A percentile compares a stretch with the other conserved stretches of the same genome.
These are phyloP conservation scores for Blastobasis adustella DNA, from an alignment of 2,888 invertebrate species.

Conservation along the genomic window DNA sequence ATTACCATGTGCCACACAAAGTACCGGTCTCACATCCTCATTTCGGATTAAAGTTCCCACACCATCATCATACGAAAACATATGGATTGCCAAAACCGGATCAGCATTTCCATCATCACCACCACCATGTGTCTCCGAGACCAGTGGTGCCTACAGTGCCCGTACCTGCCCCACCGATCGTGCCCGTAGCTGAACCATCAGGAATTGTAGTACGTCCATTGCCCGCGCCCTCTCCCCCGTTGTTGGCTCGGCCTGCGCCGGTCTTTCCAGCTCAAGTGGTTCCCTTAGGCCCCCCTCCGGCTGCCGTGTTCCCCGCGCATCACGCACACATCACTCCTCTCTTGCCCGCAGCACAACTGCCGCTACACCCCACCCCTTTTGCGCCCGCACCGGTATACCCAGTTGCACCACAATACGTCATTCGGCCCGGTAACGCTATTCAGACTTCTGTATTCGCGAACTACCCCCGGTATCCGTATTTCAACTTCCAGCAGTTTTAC, in stretches of 20 bases:
- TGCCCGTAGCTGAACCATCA: slow-evolving; percentile 36
- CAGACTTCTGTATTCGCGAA: slow-evolving; percentile 63
- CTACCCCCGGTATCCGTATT: slow-evolving; percentile 57
- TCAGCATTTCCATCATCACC: slow-evolving; percentile 61
- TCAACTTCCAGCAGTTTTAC: slow-evolving; percentile 43
- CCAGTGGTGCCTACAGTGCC: slow-evolving; percentile 40
- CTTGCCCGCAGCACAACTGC: slow-evolving; percentile 33
- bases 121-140: slow-evolving; percentile 53
- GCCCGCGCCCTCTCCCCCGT: slow-evolving; percentile 26
- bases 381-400: slow-evolving; percentile 24
- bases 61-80: slow-evolving; percentile 31
- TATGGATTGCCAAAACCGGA: slow-evolving; percentile 42
- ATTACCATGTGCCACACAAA: slow-evolving; percentile 48
- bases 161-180: slow-evolving; percentile 27
- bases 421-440: slow-evolving; percentile 60
- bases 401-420: slow-evolving; percentile 38
- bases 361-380: slow-evolving; percentile 33
- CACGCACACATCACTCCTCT: slow-evolving; percentile 40
- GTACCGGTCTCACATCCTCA: slow-evolving; percentile 52
- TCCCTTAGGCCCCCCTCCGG: slow-evolving; percentile 26
- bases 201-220: slow-evolving; percentile 35
- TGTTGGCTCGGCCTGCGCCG: slow-evolving; percentile 25
- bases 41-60: slow-evolving; percentile 52
- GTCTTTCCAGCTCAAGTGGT: slow-evolving; percentile 13
- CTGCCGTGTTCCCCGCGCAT: slow-evolving; percentile 32